phyloP scores from a whole-genome alignment of 2,888 invertebrate species.

The Germaria angustata region DNA sequence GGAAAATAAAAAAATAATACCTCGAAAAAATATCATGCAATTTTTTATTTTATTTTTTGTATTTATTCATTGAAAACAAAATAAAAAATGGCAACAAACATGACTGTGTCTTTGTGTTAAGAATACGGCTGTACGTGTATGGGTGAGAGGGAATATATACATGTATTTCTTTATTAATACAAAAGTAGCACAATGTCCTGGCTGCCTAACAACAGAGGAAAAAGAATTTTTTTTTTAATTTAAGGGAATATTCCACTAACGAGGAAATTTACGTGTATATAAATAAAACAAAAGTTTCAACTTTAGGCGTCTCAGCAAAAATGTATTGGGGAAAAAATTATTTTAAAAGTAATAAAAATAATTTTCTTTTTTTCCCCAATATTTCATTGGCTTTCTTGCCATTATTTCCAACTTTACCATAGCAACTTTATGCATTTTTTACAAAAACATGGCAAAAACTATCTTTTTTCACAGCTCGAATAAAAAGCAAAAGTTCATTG shows the following conservation, averaged over 20 bases:
- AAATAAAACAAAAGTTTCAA: not conserved
- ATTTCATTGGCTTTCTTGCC: not conserved
- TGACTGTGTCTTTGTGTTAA: slow-evolving; percentile 13
- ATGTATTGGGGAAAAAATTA: not conserved
- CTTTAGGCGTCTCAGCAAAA: not conserved
- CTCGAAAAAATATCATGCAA: slow-evolving; percentile 4
- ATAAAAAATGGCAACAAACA: not conserved
- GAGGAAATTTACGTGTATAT: not conserved
- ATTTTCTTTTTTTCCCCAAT: not conserved
- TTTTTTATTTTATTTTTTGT: slow-evolving; percentile 2
- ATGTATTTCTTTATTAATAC: not conserved
- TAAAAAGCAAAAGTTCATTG: slow-evolving; percentile 63
- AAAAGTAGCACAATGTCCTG: slow-evolving; percentile 62
- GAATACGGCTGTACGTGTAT: not conserved
- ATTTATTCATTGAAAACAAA: slow-evolving; percentile 23
- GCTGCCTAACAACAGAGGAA: slow-evolving; percentile 55
- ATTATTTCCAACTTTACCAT: slow-evolving; percentile 43
- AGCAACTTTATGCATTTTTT: slow-evolving; percentile 43
- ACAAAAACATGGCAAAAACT: slow-evolving; percentile 32
- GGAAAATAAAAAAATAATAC: slow-evolving; percentile 1
- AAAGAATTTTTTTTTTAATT: not conserved
- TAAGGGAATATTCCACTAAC: not conserved
- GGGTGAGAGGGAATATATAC: not conserved
- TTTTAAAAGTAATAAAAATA: not conserved
- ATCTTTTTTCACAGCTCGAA: not conserved